Conservation (phyloP, 2,113 vertebrate genomes). For the Psilopsiagon aymara region DNA sequence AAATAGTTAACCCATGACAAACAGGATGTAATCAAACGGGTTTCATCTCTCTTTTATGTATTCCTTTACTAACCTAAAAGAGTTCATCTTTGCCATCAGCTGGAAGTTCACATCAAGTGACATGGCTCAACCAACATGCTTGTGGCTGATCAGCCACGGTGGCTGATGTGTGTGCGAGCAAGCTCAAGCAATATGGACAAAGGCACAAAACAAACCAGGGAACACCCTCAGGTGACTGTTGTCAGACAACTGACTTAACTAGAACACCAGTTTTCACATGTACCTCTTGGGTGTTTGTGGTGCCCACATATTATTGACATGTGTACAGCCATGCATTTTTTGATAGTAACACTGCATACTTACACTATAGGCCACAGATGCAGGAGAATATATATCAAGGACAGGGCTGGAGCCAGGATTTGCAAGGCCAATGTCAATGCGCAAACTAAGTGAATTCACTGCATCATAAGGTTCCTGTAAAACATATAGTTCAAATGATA, state of each 20-base stretch:
- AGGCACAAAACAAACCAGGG: not conserved
- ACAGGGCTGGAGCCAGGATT: constrained; percentile 81
- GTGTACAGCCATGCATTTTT: not conserved
- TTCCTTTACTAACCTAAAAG: not conserved
- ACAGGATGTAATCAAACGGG: not conserved
- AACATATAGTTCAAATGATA: not conserved
- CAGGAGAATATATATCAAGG: constrained; percentile 80
- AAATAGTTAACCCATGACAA: not conserved
- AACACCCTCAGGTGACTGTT: not conserved
- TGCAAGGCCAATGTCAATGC: constrained; percentile 81
- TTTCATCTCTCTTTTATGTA: not conserved
- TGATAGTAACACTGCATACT: constrained; percentile 55
- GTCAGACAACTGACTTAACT: not conserved
- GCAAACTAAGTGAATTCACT: constrained; percentile 83
- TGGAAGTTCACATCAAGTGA: not conserved
- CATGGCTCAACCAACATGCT: not conserved
- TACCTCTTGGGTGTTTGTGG: not conserved
- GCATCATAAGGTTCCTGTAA: constrained; percentile 85
- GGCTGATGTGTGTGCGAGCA: not conserved
- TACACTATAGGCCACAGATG: constrained; percentile 85
- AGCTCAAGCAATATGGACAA: not conserved
- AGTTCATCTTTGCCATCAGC: not conserved
- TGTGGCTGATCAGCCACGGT: not conserved
- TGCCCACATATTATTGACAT: accelerated
- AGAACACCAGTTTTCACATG: not conserved